phyloP scores from a whole-genome alignment of 2,888 invertebrate species.

The Stegophylla sp. region DNA sequence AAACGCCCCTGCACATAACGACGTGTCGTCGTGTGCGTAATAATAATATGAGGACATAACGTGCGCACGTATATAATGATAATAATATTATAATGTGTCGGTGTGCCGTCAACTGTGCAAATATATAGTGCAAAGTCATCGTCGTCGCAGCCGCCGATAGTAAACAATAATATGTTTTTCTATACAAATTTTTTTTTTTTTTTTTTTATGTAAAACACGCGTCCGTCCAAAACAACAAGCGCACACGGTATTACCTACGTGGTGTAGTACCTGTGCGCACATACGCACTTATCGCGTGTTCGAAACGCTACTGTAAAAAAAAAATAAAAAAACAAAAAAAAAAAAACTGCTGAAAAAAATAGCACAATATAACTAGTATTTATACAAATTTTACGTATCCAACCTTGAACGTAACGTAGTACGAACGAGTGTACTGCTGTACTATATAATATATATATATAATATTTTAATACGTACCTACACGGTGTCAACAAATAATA shows the following conservation, averaged over 20 bases:
- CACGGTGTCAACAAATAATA: too few relatives aligned
- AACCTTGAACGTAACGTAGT: too few relatives aligned
- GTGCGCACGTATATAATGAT: neutral
- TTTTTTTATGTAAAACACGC: neutral
- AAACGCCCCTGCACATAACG: too few relatives aligned
- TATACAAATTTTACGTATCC: too few relatives aligned
- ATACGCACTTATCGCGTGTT: neutral
- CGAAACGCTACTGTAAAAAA: constrained; percentile 6
- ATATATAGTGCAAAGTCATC: constrained; percentile 49
- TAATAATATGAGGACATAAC: too few relatives aligned
- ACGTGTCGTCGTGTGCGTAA: too few relatives aligned
- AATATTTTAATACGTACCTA: too few relatives aligned
- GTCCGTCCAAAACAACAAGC: constrained; percentile 18
- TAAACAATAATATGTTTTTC: constrained; percentile 22
- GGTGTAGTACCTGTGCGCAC: neutral
- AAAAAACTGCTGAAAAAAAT: neutral
- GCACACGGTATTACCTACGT: neutral
- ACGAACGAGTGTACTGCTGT: too few relatives aligned
- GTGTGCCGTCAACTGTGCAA: constrained; percentile 49
- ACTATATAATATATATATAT: too few relatives aligned
- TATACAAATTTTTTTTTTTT: neutral
- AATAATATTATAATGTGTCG: neutral
- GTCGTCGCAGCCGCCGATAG: neutral
- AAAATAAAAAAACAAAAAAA: neutral
- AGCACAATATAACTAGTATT: too few relatives aligned